These are phyloP conservation scores for Patagioenas fasciata DNA, from an alignment of 2,113 vertebrate genomes.

Conservation along the genomic window DNA sequence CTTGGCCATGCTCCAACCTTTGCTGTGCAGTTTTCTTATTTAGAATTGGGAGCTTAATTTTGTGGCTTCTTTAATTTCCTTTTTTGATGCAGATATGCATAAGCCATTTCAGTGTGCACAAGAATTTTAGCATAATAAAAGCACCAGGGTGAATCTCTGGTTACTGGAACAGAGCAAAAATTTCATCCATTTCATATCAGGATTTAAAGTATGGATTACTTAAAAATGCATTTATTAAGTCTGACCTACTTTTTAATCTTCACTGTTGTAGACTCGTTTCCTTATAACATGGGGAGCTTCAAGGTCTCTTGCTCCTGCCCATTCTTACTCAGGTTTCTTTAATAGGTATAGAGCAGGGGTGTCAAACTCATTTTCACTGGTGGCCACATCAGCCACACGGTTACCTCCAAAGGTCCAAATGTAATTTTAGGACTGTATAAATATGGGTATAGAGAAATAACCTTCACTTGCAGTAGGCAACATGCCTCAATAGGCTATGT, in stretches of 20 bases:
- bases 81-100: conserved; percentile 62
- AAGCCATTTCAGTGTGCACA: conserved; percentile 37
- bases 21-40: not conserved
- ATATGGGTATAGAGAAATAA: not conserved
- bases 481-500: not conserved
- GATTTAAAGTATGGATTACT: conserved; percentile 62
- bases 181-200: conserved; percentile 36
- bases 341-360: not conserved
- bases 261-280: conserved; percentile 55
- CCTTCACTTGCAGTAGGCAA: not conserved
- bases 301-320: conserved; percentile 26
- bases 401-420: no score
- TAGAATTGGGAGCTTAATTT: conserved; percentile 51
- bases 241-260: conserved; percentile 77
- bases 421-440: no score
- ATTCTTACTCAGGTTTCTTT: not conserved
- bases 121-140: conserved; percentile 63
- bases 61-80: conserved; percentile 40
- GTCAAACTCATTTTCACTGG: no score
- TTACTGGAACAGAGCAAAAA: conserved; percentile 22
- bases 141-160: not conserved
- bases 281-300: not conserved
- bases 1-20: not conserved
- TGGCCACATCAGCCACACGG: no score
- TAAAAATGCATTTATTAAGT: conserved; percentile 70